Percentiles rank a stretch among this genome's conserved stretches.
Evolutionary conservation across 1,140 invertebrate genomes (phyloP).

Genomic region (Zaprionus ghesquierei): DNA sequence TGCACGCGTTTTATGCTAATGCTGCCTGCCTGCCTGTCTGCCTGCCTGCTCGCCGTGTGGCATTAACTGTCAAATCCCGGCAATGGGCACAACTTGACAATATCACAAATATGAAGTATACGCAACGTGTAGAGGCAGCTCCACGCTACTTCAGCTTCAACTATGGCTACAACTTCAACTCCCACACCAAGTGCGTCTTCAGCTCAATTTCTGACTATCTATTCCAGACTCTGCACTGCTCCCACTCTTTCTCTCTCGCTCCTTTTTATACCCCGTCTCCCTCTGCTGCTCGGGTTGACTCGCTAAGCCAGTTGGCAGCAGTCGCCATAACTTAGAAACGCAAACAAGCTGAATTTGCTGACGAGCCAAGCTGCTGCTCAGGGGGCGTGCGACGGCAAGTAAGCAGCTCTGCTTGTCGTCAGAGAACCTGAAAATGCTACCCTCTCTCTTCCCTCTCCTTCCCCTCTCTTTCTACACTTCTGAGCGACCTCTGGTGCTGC

Average conservation of each 20-base stretch:
- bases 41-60: not conserved
- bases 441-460: not conserved
- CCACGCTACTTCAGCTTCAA: not conserved
- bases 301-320: slow-evolving; percentile 78
- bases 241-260: not conserved
- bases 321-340: slow-evolving; percentile 78
- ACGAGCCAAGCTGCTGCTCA: slow-evolving; percentile 49
- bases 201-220: not conserved
- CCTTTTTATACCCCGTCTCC: not conserved
- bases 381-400: not conserved
- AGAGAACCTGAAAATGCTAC: not conserved
- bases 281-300: slow-evolving; percentile 43
- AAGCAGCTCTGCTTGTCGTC: not conserved
- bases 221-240: not conserved
- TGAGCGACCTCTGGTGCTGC: slow-evolving; percentile 1
- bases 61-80: slow-evolving; percentile 55
- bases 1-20: slow-evolving; percentile 68
- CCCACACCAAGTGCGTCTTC: not conserved
- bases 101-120: slow-evolving; percentile 52
- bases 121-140: slow-evolving; percentile 17
- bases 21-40: slow-evolving; percentile 9
- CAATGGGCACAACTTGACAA: slow-evolving; percentile 29
- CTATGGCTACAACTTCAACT: not conserved
- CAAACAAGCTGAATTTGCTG: slow-evolving; percentile 76
- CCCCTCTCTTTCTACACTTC: not conserved